Conservation (phyloP, 2,797 vertebrate species). For the Pantherophis alleghaniensis region DNA sequence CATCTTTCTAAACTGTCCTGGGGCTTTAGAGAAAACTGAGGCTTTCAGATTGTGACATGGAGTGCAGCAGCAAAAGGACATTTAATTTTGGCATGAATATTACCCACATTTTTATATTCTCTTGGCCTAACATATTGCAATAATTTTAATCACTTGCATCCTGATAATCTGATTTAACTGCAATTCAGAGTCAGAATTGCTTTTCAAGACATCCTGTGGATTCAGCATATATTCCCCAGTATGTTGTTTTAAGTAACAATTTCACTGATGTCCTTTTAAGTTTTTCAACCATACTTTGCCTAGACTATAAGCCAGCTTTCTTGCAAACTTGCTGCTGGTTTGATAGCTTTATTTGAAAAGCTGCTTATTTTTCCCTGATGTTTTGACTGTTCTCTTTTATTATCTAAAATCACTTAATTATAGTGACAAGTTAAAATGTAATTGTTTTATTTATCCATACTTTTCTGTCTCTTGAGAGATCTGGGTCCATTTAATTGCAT, state of each 20-base stretch:
- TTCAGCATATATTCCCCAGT: not conserved
- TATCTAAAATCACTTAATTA: slow-evolving; percentile 8
- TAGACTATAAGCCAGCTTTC: not conserved
- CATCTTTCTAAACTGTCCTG: not conserved
- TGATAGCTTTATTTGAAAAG: not conserved
- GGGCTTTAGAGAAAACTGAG: not conserved
- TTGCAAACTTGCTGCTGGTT: not conserved
- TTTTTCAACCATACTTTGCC: not conserved
- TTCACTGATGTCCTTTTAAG: not conserved
- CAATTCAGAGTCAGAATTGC: not conserved
- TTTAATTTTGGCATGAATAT: not conserved
- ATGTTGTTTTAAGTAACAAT: not conserved
- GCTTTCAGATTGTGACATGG: not conserved
- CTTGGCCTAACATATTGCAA: not conserved
- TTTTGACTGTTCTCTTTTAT: not conserved
- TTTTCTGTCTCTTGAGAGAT: not conserved
- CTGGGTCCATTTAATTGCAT: not conserved
- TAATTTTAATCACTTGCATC: not conserved
- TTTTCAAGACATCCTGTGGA: not conserved
- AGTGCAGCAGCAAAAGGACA: not conserved
- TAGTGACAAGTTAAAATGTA: not conserved
- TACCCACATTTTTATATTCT: not conserved
- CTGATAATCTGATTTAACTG: too few species aligned
- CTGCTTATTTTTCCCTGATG: not conserved
- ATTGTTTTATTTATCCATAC: not conserved